phyloP scores from a whole-genome alignment of 2,113 vertebrate species.

The Eurypyga helias region DNA sequence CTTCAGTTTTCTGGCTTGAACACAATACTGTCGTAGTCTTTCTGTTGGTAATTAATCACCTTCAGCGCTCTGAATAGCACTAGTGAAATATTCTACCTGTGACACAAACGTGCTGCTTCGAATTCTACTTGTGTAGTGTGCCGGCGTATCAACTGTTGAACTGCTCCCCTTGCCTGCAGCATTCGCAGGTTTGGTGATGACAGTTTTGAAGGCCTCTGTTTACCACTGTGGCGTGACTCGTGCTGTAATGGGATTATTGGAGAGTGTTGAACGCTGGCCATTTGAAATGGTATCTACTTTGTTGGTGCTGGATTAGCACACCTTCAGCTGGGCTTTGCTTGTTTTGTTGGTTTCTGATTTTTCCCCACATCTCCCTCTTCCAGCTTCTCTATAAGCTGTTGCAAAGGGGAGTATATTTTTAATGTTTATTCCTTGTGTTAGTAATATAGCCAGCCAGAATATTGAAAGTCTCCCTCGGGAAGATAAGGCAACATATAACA shows the following conservation, averaged over 20 bases:
- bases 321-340: neutral
- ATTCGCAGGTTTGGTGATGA: neutral
- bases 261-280: neutral
- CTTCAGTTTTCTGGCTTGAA: neutral
- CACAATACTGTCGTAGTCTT: neutral
- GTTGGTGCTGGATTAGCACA: neutral
- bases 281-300: neutral
- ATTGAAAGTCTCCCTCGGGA: neutral
- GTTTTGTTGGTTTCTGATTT: too few species aligned
- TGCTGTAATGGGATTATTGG: neutral
- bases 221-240: neutral
- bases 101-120: neutral
- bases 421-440: neutral
- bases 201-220: neutral
- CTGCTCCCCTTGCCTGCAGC: neutral
- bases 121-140: neutral
- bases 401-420: neutral
- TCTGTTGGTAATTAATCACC: neutral
- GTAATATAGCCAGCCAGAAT: neutral
- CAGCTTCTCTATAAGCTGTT: neutral
- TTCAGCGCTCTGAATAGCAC: neutral
- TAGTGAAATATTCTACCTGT: slow-evolving; percentile 28
- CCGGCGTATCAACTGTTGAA: neutral
- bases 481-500: neutral
- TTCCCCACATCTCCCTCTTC: neutral